Evolutionary conservation across 1,140 invertebrate species (phyloP).

Genomic region (Galleria mellonella): DNA sequence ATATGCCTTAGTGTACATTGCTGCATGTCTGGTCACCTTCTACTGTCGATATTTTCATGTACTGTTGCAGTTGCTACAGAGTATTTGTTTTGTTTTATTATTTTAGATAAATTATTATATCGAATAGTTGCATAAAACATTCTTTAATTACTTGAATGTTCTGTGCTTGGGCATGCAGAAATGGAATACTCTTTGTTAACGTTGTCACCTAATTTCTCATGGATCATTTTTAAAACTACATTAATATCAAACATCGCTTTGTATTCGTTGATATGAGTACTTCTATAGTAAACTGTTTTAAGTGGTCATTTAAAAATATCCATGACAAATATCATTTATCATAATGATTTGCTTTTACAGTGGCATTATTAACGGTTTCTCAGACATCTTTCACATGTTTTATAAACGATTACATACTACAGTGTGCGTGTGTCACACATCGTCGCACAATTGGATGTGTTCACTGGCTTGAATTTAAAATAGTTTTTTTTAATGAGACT

Average conservation of each 20-base stretch:
- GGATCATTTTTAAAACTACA: conserved; percentile 39
- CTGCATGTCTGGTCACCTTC: conserved; percentile 72
- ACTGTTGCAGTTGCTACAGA: conserved; percentile 36
- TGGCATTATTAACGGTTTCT: conserved; percentile 65
- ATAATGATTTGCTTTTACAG: conserved; percentile 57
- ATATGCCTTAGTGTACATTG: conserved; percentile 33
- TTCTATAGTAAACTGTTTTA: conserved; percentile 7
- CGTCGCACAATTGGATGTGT: conserved; percentile 12
- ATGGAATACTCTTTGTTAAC: conserved; percentile 50
- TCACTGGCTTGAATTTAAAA: too few relatives aligned
- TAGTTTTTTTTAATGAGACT: too few relatives aligned
- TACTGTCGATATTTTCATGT: conserved; percentile 26
- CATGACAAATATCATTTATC: conserved; percentile 55
- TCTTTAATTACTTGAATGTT: conserved; percentile 43
- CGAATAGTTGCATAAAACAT: conserved; percentile 53
- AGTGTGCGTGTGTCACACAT: conserved; percentile 39
- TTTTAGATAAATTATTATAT: conserved; percentile 20
- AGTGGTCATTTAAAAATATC: conserved; percentile 32
- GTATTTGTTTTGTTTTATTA: conserved; percentile 34
- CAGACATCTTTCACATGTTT: conserved; percentile 22
- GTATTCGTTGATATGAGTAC: background rate
- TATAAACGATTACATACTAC: conserved; percentile 20
- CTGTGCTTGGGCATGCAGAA: conserved; percentile 72
- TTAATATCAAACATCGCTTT: background rate
- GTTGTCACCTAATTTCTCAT: conserved; percentile 37